Conservation (phyloP, 2,797 vertebrate genomes). For the Acanthopagrus latus region DNA sequence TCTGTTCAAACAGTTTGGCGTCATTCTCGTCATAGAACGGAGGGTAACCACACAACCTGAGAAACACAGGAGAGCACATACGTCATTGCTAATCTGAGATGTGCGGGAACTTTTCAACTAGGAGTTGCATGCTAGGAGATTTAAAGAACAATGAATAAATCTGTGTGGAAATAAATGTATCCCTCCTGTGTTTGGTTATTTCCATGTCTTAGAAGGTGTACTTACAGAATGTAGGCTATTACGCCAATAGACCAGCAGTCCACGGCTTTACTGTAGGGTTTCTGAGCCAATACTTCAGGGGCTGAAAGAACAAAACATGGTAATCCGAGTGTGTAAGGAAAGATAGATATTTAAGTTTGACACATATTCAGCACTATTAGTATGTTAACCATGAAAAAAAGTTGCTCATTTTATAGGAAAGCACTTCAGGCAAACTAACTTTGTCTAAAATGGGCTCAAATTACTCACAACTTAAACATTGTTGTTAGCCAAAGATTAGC, state of each 20-base stretch:
- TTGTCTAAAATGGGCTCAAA: neutral
- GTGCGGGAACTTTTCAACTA: neutral
- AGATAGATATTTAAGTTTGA: neutral
- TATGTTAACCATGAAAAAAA: neutral
- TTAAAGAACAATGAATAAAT: neutral
- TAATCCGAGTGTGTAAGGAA: neutral
- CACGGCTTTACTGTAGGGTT: slow-evolving; percentile 98
- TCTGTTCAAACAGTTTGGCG: slow-evolving; percentile 98
- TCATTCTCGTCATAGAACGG: slow-evolving; percentile 98
- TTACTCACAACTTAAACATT: slow-evolving; percentile 1
- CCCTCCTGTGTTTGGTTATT: neutral
- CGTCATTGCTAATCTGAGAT: slow-evolving; percentile 7
- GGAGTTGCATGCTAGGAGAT: neutral
- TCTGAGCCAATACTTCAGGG: slow-evolving; percentile 97
- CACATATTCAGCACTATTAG: neutral
- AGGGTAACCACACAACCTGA: slow-evolving; percentile 94
- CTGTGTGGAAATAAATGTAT: neutral
- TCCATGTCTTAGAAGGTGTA: slow-evolving; percentile 35
- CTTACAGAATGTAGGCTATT: slow-evolving; percentile 96
- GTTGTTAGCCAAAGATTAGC: neutral
- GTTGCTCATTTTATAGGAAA: neutral
- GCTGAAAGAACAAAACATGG: slow-evolving; percentile 80
- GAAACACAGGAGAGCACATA: slow-evolving; percentile 19
- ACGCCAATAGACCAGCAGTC: slow-evolving; percentile 99
- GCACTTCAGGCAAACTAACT: neutral